phyloP scores from a whole-genome alignment of 2,797 vertebrate species.

The Xerus rutilus region DNA sequence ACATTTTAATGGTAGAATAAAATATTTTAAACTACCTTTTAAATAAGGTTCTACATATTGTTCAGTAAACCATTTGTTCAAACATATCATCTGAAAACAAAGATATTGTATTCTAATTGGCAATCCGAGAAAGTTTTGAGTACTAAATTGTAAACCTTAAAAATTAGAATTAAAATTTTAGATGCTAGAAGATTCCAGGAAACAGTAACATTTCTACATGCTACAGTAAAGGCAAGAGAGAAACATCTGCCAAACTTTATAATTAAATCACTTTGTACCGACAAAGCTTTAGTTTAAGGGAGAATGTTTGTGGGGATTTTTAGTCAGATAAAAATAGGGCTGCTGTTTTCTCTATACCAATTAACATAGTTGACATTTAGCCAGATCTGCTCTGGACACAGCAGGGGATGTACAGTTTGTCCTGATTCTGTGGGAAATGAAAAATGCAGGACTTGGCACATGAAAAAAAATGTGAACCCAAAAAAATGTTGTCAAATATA shows the following conservation, averaged over 20 bases:
- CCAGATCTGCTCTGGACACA: constrained; percentile 85
- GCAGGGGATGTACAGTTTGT: constrained; percentile 86
- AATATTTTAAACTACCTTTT: constrained; percentile 70
- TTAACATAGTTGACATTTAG: constrained; percentile 87
- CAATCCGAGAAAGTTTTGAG: constrained; percentile 31
- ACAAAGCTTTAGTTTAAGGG: constrained; percentile 77
- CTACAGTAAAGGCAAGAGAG: constrained; percentile 20
- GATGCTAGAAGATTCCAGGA: constrained; percentile 66
- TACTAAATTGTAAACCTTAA: constrained; percentile 67
- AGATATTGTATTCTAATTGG: constrained; percentile 64
- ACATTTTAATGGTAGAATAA: constrained; percentile 69
- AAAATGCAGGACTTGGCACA: constrained; percentile 87
- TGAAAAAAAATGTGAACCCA: constrained; percentile 76
- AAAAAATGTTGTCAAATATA: constrained; percentile 84
- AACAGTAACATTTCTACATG: constrained; percentile 66
- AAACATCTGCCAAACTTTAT: constrained; percentile 70
- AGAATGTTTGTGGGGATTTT: constrained; percentile 83
- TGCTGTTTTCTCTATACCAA: constrained; percentile 86
- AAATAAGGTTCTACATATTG: constrained; percentile 28
- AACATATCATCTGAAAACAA: constrained; percentile 60
- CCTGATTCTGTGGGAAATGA: constrained; percentile 87
- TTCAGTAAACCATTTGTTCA: constrained; percentile 53
- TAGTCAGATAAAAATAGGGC: constrained; percentile 87
- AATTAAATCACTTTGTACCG: constrained; percentile 80
- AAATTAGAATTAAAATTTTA: constrained; percentile 64